These are phyloP conservation scores for Callorhinus ursinus DNA, from an alignment of 2,113 vertebrate species.

Conservation along the genomic window DNA sequence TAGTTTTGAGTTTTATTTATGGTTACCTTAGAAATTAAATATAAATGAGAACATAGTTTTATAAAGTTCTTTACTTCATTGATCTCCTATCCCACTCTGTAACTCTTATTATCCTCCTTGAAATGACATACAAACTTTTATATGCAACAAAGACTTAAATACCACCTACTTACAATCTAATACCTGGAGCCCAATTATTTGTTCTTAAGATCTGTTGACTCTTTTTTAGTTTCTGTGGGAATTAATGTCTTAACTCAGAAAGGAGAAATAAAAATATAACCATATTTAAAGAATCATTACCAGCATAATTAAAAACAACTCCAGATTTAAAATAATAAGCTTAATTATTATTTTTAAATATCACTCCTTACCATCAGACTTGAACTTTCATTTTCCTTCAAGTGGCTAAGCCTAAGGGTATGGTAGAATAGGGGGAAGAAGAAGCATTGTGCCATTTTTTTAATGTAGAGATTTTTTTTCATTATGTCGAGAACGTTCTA, in stretches of 20 bases:
- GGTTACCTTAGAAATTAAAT: conserved; percentile 43
- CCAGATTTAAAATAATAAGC: conserved; percentile 39
- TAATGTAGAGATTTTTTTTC: neutral
- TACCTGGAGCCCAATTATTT: neutral
- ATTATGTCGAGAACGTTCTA: neutral
- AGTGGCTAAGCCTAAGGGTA: neutral
- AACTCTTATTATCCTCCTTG: neutral
- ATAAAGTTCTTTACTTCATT: neutral
- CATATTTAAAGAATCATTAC: conserved; percentile 41
- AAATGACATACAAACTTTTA: neutral
- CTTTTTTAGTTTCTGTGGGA: conserved; percentile 27
- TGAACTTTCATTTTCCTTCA: conserved; percentile 14
- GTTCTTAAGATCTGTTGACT: conserved; percentile 10
- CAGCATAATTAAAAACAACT: conserved; percentile 43
- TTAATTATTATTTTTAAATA: conserved; percentile 5
- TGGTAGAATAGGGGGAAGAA: neutral
- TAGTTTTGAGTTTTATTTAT: conserved; percentile 49
- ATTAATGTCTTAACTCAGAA: conserved; percentile 29
- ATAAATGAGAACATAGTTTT: conserved; percentile 21
- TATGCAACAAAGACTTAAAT: neutral
- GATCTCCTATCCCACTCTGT: neutral
- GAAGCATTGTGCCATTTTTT: neutral
- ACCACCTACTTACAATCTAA: neutral
- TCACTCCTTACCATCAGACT: neutral
- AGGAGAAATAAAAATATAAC: conserved; percentile 30